Conservation (phyloP, 2,113 vertebrate species). For the Sapajus apella region DNA sequence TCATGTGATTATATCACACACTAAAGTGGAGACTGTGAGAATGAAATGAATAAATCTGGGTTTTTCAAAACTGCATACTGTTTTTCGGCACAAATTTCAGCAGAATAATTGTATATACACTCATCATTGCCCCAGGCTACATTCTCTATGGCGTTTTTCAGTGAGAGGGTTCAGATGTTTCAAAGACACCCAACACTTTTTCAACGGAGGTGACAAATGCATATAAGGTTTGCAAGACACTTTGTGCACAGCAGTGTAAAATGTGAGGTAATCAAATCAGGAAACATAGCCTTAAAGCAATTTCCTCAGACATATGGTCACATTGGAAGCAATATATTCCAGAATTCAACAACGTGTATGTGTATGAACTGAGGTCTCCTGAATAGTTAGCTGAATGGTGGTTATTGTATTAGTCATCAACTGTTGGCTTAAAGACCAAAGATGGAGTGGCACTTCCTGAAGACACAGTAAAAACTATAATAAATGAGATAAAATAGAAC, state of each 20-base stretch:
- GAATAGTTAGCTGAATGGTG: not conserved
- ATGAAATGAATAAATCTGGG: not conserved
- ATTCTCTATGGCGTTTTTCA: not conserved
- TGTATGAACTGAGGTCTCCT: not conserved
- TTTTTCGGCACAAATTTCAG: not conserved
- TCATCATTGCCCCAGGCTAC: not conserved
- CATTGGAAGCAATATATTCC: not conserved
- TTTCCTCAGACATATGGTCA: constrained; percentile 38
- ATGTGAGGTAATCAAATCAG: constrained; percentile 64
- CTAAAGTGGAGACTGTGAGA: not conserved
- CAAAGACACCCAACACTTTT: constrained; percentile 61
- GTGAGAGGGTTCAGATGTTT: constrained; percentile 25
- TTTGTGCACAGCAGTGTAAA: constrained; percentile 53
- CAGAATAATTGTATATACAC: constrained; percentile 33
- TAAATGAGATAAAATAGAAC: not conserved
- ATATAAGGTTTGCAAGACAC: constrained; percentile 11
- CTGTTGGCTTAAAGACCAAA: not conserved
- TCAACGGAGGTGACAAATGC: constrained; percentile 59
- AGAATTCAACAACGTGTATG: fast-evolving
- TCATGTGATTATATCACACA: not conserved
- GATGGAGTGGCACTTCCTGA: not conserved
- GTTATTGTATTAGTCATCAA: not conserved
- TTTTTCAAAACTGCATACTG: not conserved
- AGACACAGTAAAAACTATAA: not conserved
- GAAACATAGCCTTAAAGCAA: constrained; percentile 47